Conservation (phyloP, 2,888 invertebrate species). For the Dusona sp. region DNA sequence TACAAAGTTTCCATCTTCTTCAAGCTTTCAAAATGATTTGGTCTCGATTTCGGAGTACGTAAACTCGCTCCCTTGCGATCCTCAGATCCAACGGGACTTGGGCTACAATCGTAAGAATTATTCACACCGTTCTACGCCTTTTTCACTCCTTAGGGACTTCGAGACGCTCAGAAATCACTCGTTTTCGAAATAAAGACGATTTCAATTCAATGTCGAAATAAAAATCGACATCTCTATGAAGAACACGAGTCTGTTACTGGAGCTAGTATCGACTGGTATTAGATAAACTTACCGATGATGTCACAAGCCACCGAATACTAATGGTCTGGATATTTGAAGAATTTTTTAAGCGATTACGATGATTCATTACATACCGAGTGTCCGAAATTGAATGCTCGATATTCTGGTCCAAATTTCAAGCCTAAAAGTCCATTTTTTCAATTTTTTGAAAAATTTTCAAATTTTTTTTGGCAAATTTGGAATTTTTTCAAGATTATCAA, state of each 20-base stretch:
- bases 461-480: too few relatives aligned
- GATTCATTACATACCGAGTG: background rate
- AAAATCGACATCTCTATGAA: background rate
- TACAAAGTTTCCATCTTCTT: constrained; percentile 10
- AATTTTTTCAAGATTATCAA: too few relatives aligned
- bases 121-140: background rate
- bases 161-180: background rate
- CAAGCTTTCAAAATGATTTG: background rate
- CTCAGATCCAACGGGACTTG: constrained; percentile 11
- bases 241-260: background rate
- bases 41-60: constrained; percentile 8
- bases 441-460: too few relatives aligned
- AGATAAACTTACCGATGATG: background rate
- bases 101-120: background rate
- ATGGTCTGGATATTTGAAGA: background rate
- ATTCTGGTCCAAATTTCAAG: too few relatives aligned
- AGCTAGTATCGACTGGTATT: background rate
- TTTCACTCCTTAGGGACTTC: background rate
- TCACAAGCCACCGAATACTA: background rate
- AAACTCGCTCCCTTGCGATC: background rate
- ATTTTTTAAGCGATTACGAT: background rate
- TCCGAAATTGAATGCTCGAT: too few relatives aligned
- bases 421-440: too few relatives aligned
- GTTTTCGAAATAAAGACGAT: background rate
- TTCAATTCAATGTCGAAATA: background rate